Evolutionary conservation across 1,140 invertebrate species (phyloP), one percentile per base, ranked within the genome.

Genomic region (Doryteuthis pealeii): DNA sequence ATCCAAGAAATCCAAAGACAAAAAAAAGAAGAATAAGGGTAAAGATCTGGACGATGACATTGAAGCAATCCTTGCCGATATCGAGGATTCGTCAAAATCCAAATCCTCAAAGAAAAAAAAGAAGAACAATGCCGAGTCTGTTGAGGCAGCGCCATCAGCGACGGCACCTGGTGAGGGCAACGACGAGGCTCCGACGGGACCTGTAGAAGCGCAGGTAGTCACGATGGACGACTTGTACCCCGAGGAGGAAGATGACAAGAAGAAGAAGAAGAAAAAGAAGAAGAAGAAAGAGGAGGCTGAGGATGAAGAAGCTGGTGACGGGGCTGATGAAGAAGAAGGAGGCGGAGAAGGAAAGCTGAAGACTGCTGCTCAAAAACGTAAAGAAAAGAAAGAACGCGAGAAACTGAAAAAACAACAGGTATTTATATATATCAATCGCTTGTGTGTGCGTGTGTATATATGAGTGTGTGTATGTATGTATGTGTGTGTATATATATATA

Each of bases 1-100:
- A 69, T 72, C 77, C 12, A 79, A 83, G 49, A 81, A 82, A 71
- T 77, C 81, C 35, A 83, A 85, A 45, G 77, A 80, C 12, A 78
- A 80, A 66, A 80, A 81, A 33, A 83, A 85, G 73, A 81, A 80
- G 22, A 84, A 83, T 40, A 45, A 76, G 32, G 79, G 79, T 66
- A 91, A 93, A 80, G 92, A 94, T 71, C 94, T 93, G 84, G 93
- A 94, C 83, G 93, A 95, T 81, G 94, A 95, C 84, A 89, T 95
- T 76, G 94, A 96, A 83, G 93, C 94, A 87, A 92, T 94, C 66
- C 86, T 96, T 78, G 94, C 93, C 32, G 83, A 86, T 58, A 72
- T 88, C 10, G 84, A 86, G 62, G 77, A 79, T 69, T 74, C 74
- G 18, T 78, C 70, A 49, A 76, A 77, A 43, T 78, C 89, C 65